Conservation (phyloP, 2,888 invertebrate species). For the Cataglyphis livida region DNA sequence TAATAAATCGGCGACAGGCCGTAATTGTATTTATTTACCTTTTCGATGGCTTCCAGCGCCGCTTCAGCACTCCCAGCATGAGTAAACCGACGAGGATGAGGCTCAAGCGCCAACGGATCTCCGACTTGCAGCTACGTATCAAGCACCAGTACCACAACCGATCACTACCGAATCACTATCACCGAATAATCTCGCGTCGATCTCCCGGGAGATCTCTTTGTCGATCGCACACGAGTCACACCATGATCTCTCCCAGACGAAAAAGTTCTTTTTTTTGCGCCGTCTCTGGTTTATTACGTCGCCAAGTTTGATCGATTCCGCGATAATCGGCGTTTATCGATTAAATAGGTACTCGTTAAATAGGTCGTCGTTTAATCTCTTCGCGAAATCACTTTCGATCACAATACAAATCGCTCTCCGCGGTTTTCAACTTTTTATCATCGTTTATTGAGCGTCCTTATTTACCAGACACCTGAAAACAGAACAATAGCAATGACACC, state of each 20-base stretch:
- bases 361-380: conserved; percentile 16
- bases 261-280: conserved; percentile 45
- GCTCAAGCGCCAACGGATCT: conserved; percentile 73
- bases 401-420: conserved; percentile 6
- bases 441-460: conserved; percentile 22
- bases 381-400: conserved; percentile 25
- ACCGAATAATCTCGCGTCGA: conserved; percentile 63
- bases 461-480: conserved; percentile 33
- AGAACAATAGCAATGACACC: neutral
- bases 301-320: conserved; percentile 32
- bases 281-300: conserved; percentile 24
- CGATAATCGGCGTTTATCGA: conserved; percentile 23
- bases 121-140: conserved; percentile 71
- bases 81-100: conserved; percentile 74
- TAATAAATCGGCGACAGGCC: conserved; percentile 7
- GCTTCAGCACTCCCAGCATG: conserved; percentile 83
- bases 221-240: conserved; percentile 65
- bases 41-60: conserved; percentile 84
- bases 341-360: neutral
- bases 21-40: conserved; percentile 72
- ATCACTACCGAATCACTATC: conserved; percentile 70
- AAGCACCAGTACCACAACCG: conserved; percentile 72
- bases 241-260: conserved; percentile 61
- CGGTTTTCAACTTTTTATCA: conserved; percentile 27
- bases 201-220: conserved; percentile 62